Base-by-base conservation (phyloP, 2,113 vertebrate genomes). In the Proterorhinus semilunaris region DNA sequence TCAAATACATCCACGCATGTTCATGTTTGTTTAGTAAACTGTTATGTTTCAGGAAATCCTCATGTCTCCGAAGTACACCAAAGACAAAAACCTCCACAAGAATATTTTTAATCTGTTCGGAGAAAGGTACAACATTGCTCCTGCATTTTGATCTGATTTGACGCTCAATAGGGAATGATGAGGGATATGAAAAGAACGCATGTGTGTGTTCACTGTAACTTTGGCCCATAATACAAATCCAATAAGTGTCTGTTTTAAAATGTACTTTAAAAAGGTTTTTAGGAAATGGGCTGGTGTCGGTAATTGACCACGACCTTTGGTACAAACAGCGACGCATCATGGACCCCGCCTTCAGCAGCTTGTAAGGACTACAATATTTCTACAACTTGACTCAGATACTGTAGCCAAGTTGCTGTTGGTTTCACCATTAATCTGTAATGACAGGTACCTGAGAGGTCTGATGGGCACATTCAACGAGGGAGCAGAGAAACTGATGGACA, bases 341-440 rank as follows among this genome's bases (percentile, higher is more conserved):
- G 92, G 96, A 98, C 74, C 91, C 94, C 5, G 95, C 95, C 0
- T 97, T 98, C 75, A 96, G 93, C 82, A 92, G 92, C 72, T 83
- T 82, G 95, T 97, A 84, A 61, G 27, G 27, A 44, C 48, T 44
- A 6, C 7, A 61, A n/a, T 9, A 36, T 36, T 36, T 36, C 27
- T 36, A 36, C 27, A 36, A 36, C 21, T 21, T 21, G 21, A 21
- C 21, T 21, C 21, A 21, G 2, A 21, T 21, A n/a, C n/a, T n/a
- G n/a, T n/a, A 21, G 21, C 2, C 21, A 21, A 21, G 21, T 21
- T 21, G 27, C 27, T 36, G 27, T 36, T 36, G 27, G 27, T 36
- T 36, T 36, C 27, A 36, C 27, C 27, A 36, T 36, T 36, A 3
- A 36, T 36, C 27, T 36, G 27, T 36, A 36, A 36, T 58, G 50